These are phyloP conservation scores for Falco concolor DNA, from an alignment of 2,797 vertebrate species.

Conservation along the genomic window DNA sequence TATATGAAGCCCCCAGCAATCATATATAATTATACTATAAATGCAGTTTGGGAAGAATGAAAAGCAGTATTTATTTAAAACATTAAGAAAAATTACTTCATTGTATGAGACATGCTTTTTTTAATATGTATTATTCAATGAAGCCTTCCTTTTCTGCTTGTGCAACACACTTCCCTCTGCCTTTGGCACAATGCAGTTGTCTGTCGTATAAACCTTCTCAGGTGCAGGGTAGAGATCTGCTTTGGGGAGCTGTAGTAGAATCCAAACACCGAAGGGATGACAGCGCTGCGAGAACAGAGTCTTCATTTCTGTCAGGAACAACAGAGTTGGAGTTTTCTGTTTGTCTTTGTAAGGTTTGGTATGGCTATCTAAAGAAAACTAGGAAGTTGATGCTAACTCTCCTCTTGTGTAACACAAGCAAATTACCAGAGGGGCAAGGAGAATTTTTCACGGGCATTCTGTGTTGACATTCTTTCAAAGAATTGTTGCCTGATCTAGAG, in stretches of 20 bases:
- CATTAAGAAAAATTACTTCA: constrained; percentile 36
- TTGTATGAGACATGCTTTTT: neutral
- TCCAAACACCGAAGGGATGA: neutral
- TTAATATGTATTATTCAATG: neutral
- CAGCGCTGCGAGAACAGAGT: neutral
- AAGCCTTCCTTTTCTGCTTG: neutral
- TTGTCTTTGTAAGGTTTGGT: neutral
- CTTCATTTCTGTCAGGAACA: neutral
- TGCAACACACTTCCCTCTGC: neutral
- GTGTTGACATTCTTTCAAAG: neutral
- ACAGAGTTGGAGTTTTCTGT: neutral
- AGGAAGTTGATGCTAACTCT: neutral
- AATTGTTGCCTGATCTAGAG: neutral
- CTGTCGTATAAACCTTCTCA: neutral
- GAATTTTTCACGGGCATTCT: neutral
- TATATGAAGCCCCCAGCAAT: constrained; percentile 71
- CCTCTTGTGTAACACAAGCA: neutral
- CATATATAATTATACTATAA: constrained; percentile 70
- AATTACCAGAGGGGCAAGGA: neutral
- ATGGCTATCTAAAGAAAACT: neutral
- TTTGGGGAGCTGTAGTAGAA: neutral
- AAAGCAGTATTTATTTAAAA: constrained; percentile 68
- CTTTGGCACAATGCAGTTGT: neutral
- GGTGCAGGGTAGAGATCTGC: neutral
- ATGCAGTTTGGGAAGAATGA: constrained; percentile 61